Conservation (phyloP, 2,888 invertebrate genomes). For the Caenorhabditis doughertyi region DNA sequence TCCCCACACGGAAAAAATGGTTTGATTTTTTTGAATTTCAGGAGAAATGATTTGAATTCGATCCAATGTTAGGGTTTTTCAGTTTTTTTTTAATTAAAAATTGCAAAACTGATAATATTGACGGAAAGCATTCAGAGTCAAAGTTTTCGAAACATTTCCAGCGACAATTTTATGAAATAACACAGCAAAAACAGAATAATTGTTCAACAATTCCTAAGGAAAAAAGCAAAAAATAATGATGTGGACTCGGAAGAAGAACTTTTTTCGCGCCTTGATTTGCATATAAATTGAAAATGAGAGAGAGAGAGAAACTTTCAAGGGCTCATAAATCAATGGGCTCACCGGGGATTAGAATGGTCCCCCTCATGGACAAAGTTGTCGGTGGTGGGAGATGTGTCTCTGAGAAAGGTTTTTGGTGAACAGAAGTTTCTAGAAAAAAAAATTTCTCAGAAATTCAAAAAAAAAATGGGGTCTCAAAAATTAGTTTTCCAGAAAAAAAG, state of each 20-base stretch:
- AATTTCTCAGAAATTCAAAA: too few species aligned
- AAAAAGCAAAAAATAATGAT: neutral
- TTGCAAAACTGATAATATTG: neutral
- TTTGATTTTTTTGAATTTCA: neutral
- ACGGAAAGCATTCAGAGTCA: too few species aligned
- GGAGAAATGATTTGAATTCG: neutral
- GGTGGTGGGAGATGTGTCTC: neutral
- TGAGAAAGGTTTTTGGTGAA: too few species aligned
- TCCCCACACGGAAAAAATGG: neutral
- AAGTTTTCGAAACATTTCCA: too few species aligned
- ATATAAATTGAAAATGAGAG: slow-evolving; percentile 10
- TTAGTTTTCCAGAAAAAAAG: too few species aligned
- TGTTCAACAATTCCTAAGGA: neutral
- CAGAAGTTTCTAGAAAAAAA: too few species aligned
- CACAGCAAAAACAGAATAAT: neutral
- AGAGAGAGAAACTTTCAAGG: too few species aligned
- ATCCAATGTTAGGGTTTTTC: neutral
- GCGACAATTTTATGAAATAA: neutral
- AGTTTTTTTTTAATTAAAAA: neutral
- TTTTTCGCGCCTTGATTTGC: slow-evolving; percentile 2
- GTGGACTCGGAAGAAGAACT: slow-evolving; percentile 9
- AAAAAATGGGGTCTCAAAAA: too few species aligned
- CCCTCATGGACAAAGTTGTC: too few species aligned
- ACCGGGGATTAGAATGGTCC: neutral
- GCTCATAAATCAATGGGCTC: slow-evolving; percentile 1